Evolutionary conservation across 2,888 invertebrate genomes (phyloP), one percentile per base, ranked within the genome.

Genomic region (Eupithecia subumbrata): DNA sequence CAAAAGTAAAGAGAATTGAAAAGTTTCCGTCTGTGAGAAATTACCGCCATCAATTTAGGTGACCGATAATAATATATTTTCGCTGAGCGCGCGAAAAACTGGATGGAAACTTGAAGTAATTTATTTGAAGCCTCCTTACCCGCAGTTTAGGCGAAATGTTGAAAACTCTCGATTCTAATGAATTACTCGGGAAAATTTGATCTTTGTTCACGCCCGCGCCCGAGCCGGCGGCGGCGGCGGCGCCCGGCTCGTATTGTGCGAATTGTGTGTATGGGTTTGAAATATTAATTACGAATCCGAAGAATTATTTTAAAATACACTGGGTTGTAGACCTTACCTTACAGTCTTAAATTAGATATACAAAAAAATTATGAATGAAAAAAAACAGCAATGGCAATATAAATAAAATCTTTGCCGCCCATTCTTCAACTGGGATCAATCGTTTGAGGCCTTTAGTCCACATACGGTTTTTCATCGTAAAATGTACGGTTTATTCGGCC

Each of bases 61-160:
- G 77, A 79, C 80, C 77, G 76, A 81, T 79, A 78, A 81, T 78
- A 79, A 81, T 80, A 73, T 81, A 79, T 81, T 77, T 78, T 77
- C 73, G 67, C 48, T 63, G 69, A 76, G 70, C 43, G 56, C 74
- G 71, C 63, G 76, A 78, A 80, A 75, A 78, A 60, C 25, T 60
- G 60, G 74, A 71, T 77, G 78, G 75, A 69, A 78, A 76, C 71
- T 78, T 73, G n/a, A 76, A 48, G 78, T 78, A 77, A 80, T 81
- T 80, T 80, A 81, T 81, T 79, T 69, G 64, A 73, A 77, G 74
- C 73, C 80, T 77, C 43, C 30, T 64, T 64, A 22, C 68, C 18
- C 40, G 22, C 67, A 34, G 25, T 25, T 68, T 45, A 12, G 43
- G 63, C 56, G 72, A 64, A 77, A 74, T 71, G 52, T 40, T 45